A percentile compares a stretch with the other conserved stretches of the same genome.
Conservation (phyloP, 2,888 invertebrate genomes). For the Andrena fulva region DNA sequence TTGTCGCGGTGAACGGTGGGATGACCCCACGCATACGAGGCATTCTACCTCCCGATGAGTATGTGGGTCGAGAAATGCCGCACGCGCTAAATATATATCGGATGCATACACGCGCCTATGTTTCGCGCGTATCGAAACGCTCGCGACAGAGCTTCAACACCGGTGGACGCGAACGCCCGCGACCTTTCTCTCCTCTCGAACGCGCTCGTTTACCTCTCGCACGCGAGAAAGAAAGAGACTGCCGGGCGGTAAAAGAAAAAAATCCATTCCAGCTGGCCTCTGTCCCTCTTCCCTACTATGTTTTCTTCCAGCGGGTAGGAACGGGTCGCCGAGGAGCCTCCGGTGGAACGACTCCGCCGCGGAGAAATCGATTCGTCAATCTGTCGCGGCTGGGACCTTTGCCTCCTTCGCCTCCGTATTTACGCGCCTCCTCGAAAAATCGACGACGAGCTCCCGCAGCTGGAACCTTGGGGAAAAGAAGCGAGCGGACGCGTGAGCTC, state of each 20-base stretch:
- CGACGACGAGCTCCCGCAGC: constrained; percentile 5
- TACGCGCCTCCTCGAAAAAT: constrained; percentile 54
- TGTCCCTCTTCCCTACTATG: background rate
- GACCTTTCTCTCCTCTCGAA: background rate
- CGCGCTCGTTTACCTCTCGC: constrained; percentile 5
- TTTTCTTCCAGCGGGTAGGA: background rate
- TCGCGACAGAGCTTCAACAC: constrained; percentile 17
- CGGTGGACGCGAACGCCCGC: background rate
- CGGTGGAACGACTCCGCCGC: constrained; percentile 42
- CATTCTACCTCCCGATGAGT: constrained; percentile 79
- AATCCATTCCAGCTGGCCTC: background rate
- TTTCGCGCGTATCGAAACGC: constrained; percentile 38
- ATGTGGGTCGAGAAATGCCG: constrained; percentile 83
- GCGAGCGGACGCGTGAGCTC: background rate
- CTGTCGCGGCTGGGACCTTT: constrained; percentile 63
- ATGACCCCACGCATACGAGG: constrained; percentile 77
- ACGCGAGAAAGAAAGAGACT: background rate
- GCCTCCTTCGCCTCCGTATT: constrained; percentile 52
- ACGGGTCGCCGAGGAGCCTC: background rate
- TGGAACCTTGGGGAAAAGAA: background rate
- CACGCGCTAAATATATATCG: constrained; percentile 80
- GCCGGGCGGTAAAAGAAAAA: background rate
- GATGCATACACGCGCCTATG: constrained; percentile 54
- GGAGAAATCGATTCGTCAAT: constrained; percentile 70
- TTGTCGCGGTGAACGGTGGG: constrained; percentile 65